These are phyloP conservation scores for Pseudomugil gertrudae DNA, from an alignment of 2,797 vertebrate species.

Conservation along the genomic window DNA sequence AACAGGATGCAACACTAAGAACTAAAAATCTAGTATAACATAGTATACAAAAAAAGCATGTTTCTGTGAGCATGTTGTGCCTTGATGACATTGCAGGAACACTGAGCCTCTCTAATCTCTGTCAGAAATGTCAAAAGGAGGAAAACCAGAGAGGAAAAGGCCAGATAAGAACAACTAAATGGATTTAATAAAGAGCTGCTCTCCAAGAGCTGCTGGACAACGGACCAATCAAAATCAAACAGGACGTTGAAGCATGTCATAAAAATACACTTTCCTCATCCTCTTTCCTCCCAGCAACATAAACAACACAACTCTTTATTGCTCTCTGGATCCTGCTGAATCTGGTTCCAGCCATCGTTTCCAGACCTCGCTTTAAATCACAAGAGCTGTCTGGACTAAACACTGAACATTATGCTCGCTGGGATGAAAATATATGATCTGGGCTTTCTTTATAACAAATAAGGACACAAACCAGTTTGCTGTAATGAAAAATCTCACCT, in stretches of 20 bases:
- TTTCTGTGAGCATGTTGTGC: background rate
- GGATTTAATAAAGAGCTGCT: constrained; percentile 1
- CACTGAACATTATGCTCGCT: too few relatives aligned
- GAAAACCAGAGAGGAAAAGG: background rate
- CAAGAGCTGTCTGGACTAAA: background rate
- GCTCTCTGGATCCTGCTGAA: background rate
- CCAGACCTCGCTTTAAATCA: background rate
- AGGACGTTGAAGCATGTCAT: background rate
- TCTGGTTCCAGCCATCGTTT: background rate
- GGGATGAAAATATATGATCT: background rate
- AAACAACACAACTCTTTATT: background rate
- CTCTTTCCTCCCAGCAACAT: background rate
- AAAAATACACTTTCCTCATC: background rate
- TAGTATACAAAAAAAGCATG: background rate
- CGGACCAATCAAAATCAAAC: background rate
- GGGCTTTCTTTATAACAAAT: background rate
- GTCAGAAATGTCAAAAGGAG: background rate
- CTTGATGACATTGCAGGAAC: background rate
- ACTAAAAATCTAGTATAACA: background rate
- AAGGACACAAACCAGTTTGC: too few relatives aligned
- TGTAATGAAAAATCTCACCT: too few relatives aligned
- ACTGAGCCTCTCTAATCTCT: background rate
- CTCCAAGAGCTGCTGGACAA: background rate
- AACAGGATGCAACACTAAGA: too few relatives aligned
- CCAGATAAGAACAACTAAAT: constrained; percentile 2